phyloP scores from a whole-genome alignment of 2,797 vertebrate species.

The Chrosomus eos region DNA sequence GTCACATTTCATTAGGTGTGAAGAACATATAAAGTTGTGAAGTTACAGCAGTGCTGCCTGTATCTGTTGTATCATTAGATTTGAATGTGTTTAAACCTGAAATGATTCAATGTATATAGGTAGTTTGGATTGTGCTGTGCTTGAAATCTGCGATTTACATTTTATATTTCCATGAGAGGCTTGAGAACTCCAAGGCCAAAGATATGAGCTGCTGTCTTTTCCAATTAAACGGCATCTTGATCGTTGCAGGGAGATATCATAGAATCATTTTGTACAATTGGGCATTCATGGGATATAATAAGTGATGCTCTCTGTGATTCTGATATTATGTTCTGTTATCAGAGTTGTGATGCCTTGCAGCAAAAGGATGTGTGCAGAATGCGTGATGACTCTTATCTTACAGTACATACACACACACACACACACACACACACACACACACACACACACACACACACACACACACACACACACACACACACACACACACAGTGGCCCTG shows the following conservation, averaged over 20 bases:
- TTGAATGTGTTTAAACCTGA: neutral
- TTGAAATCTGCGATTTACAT: neutral
- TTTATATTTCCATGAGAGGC: neutral
- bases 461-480: neutral
- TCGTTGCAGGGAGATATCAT: neutral
- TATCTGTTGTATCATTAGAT: neutral
- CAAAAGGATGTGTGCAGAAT: conserved; percentile 26
- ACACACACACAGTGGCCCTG: neutral
- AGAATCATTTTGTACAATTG: conserved; percentile 21
- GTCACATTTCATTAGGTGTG: neutral
- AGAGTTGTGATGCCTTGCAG: conserved; percentile 31
- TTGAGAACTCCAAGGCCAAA: conserved; percentile 13
- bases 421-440: neutral
- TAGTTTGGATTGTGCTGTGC: neutral
- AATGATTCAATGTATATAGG: neutral
- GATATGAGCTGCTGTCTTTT: neutral
- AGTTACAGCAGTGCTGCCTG: neutral
- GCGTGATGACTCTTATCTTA: neutral
- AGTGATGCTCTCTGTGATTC: conserved; percentile 24
- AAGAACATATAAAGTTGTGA: neutral
- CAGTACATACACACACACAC: neutral
- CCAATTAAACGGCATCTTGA: neutral
- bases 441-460: neutral
- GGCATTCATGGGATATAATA: conserved; percentile 27
- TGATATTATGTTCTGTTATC: conserved; percentile 38